phyloP scores from a whole-genome alignment of 2,797 vertebrate genomes.

The Xerus rutilus region DNA sequence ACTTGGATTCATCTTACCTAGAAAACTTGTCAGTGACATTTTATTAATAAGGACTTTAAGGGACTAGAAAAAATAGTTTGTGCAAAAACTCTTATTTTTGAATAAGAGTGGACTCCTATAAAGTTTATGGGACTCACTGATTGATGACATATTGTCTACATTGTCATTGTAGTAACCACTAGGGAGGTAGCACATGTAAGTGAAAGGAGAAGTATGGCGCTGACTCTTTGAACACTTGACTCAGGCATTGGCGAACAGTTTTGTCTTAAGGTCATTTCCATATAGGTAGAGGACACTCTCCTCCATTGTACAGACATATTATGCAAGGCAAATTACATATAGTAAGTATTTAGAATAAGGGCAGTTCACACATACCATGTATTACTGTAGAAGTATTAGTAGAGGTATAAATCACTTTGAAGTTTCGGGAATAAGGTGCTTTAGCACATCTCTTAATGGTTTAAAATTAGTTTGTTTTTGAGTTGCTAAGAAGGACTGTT shows the following conservation, averaged over 20 bases:
- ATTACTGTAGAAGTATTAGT: conserved; percentile 60
- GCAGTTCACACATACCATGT: conserved; percentile 17
- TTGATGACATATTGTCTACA: background rate
- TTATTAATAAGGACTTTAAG: conserved; percentile 26
- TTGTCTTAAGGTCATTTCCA: conserved; percentile 23
- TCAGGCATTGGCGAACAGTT: background rate
- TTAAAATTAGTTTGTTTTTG: conserved; percentile 69
- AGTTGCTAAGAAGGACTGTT: conserved; percentile 41
- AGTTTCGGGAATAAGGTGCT: conserved; percentile 40
- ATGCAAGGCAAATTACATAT: conserved; percentile 13
- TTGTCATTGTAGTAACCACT: background rate
- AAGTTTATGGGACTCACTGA: background rate
- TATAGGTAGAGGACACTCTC: background rate
- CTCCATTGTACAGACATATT: conserved; percentile 3
- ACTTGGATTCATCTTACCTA: background rate
- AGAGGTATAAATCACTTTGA: conserved; percentile 58
- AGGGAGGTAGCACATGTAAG: background rate
- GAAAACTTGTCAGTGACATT: background rate
- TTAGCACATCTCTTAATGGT: conserved; percentile 38
- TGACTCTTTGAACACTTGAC: background rate
- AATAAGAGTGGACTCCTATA: background rate
- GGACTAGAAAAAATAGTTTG: conserved; percentile 9
- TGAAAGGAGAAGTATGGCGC: background rate
- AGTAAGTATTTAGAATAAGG: conserved; percentile 46
- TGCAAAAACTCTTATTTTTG: background rate